phyloP scores from a whole-genome alignment of 2,888 invertebrate genomes.

The Pogonocherus hispidulus region DNA sequence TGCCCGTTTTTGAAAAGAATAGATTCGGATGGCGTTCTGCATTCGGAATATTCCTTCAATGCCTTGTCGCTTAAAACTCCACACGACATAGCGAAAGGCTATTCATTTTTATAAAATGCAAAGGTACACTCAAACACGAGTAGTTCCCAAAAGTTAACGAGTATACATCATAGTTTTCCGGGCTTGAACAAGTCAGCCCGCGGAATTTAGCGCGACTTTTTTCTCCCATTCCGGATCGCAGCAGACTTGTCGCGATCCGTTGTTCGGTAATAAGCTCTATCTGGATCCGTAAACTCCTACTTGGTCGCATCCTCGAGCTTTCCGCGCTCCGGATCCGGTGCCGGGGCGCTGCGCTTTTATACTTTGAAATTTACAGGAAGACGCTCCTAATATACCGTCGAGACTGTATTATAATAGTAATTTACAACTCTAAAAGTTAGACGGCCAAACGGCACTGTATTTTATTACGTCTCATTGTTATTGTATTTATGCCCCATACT shows the following conservation, averaged over 20 bases:
- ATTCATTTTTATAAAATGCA: no score
- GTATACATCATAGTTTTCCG: not conserved
- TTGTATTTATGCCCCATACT: constrained; percentile 38
- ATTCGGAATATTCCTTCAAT: no score
- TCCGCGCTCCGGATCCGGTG: constrained; percentile 47
- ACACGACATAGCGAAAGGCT: no score
- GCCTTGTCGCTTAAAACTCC: no score
- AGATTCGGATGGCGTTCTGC: no score
- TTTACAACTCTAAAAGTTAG: constrained; percentile 56
- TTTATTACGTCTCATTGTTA: constrained; percentile 57
- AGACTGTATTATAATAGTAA: constrained; percentile 58
- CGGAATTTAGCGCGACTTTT: constrained; percentile 22
- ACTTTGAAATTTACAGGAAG: constrained; percentile 54
- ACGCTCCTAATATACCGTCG: constrained; percentile 57
- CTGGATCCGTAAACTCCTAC: constrained; percentile 50
- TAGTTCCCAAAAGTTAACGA: no score
- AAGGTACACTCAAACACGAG: no score
- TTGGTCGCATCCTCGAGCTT: constrained; percentile 41
- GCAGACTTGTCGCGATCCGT: constrained; percentile 34
- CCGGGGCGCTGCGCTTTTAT: constrained; percentile 51
- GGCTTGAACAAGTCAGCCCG: constrained; percentile 4
- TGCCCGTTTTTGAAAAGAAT: no score
- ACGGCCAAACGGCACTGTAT: constrained; percentile 54
- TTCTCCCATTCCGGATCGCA: constrained; percentile 9
- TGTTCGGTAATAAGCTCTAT: constrained; percentile 51